Evolutionary conservation across 2,113 vertebrate species (phyloP).

Genomic region (Amia ocellicauda): DNA sequence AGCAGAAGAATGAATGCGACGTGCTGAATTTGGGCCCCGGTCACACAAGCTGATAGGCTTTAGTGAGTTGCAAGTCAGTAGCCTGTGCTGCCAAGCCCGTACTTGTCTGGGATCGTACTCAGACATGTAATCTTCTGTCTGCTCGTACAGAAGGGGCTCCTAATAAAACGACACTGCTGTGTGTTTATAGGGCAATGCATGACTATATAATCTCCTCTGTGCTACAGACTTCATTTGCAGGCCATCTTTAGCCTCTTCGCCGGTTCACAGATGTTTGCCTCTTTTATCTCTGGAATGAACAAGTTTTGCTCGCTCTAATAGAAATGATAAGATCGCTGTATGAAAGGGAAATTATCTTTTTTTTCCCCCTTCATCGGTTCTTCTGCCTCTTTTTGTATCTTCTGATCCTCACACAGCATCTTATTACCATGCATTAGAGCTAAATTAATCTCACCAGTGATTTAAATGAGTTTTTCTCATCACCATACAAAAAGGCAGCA

Average conservation of each 20-base stretch:
- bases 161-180: background rate
- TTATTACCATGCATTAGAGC: constrained; percentile 44
- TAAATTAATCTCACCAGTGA: constrained; percentile 42
- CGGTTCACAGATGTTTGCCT: background rate
- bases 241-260: background rate
- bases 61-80: too few relatives aligned
- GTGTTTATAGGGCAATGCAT: background rate
- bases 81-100: too few relatives aligned
- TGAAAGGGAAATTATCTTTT: constrained; percentile 6
- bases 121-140: too few relatives aligned
- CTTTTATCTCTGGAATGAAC: background rate
- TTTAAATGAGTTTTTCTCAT: constrained; percentile 46
- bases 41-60: too few relatives aligned
- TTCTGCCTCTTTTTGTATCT: background rate
- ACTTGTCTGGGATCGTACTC: too few relatives aligned
- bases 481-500: too few relatives aligned
- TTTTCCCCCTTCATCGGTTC: background rate
- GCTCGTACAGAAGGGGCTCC: too few relatives aligned
- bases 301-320: background rate
- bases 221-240: background rate
- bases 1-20: too few relatives aligned
- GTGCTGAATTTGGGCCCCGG: too few relatives aligned
- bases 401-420: constrained; percentile 32
- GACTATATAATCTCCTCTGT: background rate
- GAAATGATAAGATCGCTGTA: background rate